Percentiles rank a stretch among this genome's conserved stretches.
These are phyloP conservation scores for Tholera decimalis DNA, from an alignment of 2,888 invertebrate genomes.

Conservation along the genomic window DNA sequence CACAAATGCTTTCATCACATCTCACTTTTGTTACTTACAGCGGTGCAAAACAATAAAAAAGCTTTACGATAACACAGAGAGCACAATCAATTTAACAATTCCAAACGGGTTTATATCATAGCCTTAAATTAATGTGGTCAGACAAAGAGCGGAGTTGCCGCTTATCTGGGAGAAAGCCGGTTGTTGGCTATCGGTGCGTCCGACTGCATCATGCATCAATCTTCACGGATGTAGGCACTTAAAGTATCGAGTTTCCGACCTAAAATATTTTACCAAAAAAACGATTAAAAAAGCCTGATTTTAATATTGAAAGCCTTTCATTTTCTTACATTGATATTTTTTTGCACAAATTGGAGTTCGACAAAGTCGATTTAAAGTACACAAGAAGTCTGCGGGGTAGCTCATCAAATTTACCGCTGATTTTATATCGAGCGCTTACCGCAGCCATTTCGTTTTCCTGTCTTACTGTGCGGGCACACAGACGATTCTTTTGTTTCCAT, in stretches of 20 bases:
- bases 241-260: constrained; percentile 59
- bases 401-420: constrained; percentile 51
- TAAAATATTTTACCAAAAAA: constrained; percentile 54
- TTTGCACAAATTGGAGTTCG: constrained; percentile 12
- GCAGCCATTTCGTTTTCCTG: constrained; percentile 67
- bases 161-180: constrained; percentile 87
- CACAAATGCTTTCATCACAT: constrained; percentile 61
- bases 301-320: neutral
- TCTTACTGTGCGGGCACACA: constrained; percentile 72
- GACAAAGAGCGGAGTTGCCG: constrained; percentile 81
- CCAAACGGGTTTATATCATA: constrained; percentile 80
- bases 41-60: constrained; percentile 49
- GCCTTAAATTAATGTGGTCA: constrained; percentile 85
- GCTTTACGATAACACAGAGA: constrained; percentile 75
- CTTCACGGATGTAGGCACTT: constrained; percentile 58
- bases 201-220: constrained; percentile 68
- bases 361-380: constrained; percentile 48
- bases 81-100: constrained; percentile 86
- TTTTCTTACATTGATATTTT: constrained; percentile 22
- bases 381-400: constrained; percentile 11
- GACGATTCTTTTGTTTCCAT: constrained; percentile 86
- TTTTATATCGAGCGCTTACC: constrained; percentile 62
- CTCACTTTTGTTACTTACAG: constrained; percentile 56
- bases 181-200: constrained; percentile 67
- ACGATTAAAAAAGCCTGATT: constrained; percentile 4